phyloP scores from a whole-genome alignment of 2,113 vertebrate species.

The Spheniscus mendiculus region DNA sequence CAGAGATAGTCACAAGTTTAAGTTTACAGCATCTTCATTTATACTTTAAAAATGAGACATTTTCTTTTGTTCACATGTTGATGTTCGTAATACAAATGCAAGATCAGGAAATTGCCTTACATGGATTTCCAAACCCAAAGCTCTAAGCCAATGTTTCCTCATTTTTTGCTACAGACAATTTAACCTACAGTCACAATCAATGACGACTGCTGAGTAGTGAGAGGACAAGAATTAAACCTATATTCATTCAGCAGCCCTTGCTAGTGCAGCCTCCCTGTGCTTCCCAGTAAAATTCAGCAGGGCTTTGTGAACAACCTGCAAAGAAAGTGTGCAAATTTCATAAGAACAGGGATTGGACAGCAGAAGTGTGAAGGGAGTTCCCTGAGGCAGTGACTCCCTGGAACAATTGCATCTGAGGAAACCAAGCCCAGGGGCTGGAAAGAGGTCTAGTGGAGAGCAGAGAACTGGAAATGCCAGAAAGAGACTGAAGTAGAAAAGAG shows the following conservation, averaged over 20 bases:
- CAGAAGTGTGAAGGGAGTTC: background rate
- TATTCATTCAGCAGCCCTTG: background rate
- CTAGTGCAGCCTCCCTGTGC: background rate
- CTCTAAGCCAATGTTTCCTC: background rate
- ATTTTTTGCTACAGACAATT: background rate
- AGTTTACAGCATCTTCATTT: background rate
- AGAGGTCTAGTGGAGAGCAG: background rate
- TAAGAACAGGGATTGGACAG: background rate
- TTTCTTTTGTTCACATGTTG: background rate
- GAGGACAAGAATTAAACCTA: background rate
- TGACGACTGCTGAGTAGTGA: background rate
- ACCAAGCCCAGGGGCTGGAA: background rate
- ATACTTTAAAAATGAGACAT: background rate
- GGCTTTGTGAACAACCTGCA: background rate
- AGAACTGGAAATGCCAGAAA: background rate
- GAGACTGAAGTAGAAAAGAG: background rate
- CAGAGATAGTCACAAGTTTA: background rate
- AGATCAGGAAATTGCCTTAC: background rate
- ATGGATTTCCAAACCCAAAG: background rate
- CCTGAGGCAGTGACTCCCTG: background rate
- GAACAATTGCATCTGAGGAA: fast-evolving
- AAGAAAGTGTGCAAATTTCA: background rate
- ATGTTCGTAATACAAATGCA: background rate
- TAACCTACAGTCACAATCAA: background rate
- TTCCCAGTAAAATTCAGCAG: background rate